phyloP scores from a whole-genome alignment of 2,113 vertebrate genomes.

The Aphelocoma coerulescens region DNA sequence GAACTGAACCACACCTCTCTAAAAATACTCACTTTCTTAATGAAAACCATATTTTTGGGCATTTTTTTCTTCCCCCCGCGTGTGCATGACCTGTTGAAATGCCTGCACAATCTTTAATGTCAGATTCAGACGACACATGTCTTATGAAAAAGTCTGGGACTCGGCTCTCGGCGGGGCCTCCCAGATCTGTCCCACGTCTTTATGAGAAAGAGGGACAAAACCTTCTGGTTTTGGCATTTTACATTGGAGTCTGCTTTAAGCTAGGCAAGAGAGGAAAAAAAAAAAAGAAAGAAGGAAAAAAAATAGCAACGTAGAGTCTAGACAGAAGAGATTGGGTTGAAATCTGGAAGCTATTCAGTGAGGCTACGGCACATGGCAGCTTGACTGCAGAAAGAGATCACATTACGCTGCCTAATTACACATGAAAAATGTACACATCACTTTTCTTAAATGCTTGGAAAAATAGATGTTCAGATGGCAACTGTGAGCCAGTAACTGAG shows the following conservation, averaged over 20 bases:
- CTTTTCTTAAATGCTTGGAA: slow-evolving; percentile 71
- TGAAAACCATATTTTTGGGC: slow-evolving; percentile 77
- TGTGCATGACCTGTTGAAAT: slow-evolving; percentile 70
- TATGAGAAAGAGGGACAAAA: slow-evolving; percentile 79
- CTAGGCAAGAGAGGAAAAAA: not conserved
- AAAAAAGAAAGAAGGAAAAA: slow-evolving; percentile 1
- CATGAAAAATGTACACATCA: slow-evolving; percentile 82
- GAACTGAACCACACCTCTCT: slow-evolving; percentile 74
- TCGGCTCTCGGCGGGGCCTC: slow-evolving; percentile 61
- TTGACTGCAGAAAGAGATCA: slow-evolving; percentile 76
- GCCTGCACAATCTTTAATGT: slow-evolving; percentile 76
- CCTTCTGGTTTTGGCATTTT: slow-evolving; percentile 84
- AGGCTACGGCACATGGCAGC: slow-evolving; percentile 76
- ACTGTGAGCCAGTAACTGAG: slow-evolving; percentile 34
- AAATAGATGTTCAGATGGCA: slow-evolving; percentile 70
- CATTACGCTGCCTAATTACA: slow-evolving; percentile 88
- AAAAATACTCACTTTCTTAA: slow-evolving; percentile 78
- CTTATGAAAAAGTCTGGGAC: slow-evolving; percentile 76
- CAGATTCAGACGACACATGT: slow-evolving; percentile 78
- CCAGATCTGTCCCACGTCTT: slow-evolving; percentile 73
- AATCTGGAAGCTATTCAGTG: slow-evolving; percentile 88
- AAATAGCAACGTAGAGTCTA: slow-evolving; percentile 88
- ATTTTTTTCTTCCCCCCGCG: not conserved
- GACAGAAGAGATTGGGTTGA: slow-evolving; percentile 87
- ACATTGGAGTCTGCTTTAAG: slow-evolving; percentile 79